Base-by-base conservation (phyloP, 2,797 vertebrate species). In the Neoniphon sammara region DNA sequence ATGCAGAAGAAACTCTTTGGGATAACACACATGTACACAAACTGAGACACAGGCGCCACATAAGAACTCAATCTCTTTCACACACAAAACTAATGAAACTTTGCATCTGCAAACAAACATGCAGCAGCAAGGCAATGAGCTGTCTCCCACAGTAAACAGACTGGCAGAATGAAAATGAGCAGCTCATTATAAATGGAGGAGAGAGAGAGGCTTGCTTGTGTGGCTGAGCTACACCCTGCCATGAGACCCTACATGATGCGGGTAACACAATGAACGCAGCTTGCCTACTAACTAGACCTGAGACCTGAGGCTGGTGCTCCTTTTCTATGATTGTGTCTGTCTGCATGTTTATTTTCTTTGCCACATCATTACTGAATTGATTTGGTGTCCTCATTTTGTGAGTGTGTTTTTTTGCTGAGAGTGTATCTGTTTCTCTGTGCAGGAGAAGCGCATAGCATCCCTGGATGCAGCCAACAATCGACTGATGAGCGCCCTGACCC, bases 401-500 rank as follows among this genome's bases (percentile, higher is more conserved):
- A 6, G 8, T 27, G 53, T 2, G 11, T 54, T 3, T 14, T 21
- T 54, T 14, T 25, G 39, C 14, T 42, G 39, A 31, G 30, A 14
- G 39, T 42, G 4, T 42, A 39, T 42, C 12, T 11, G 3, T 25
- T 14, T 50, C 0, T 50, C 30, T 52, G 56, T 25, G 54, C 93
- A 99, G 97, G 97, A 99, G 93, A 98, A 99, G 91, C 96, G 97
- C 80, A 99, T 99, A 5, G 96, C 96, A 18, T 98, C 97, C 0
- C 68, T 99, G 94, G 98, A 99, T 0, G 97, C 97, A 0, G 97
- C 98, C 89, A 99, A 99, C 34, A 95, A 97, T 67, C 96, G 98
- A 75, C 92, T 99, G 83, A 99, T 99, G 97, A 98, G 96, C 23
- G 98, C 98, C 42, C 95, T 99, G 78, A 96, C 96, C 0, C 98